A percentile compares a stretch with the other conserved stretches of the same genome.
phyloP scores from a whole-genome alignment of 2,113 vertebrate genomes.

The Rhinolophus ferrumequinum region DNA sequence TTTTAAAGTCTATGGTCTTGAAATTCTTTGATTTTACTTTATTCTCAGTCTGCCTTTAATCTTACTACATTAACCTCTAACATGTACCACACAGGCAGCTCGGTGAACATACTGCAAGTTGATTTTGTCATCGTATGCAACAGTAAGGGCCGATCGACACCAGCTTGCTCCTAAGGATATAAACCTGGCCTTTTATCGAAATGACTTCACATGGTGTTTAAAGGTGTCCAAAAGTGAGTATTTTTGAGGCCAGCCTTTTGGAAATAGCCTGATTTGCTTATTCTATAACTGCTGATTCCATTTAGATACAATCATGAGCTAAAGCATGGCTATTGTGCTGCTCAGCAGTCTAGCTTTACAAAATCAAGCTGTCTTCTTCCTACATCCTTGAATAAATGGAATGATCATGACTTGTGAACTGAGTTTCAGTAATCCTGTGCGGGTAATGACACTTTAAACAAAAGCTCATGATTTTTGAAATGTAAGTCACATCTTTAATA shows the following conservation, averaged over 20 bases:
- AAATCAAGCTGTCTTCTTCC: constrained; percentile 26
- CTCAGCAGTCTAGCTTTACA: constrained; percentile 55
- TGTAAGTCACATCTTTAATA: background rate
- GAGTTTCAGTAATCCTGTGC: background rate
- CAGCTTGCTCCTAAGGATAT: background rate
- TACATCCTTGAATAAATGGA: constrained; percentile 6
- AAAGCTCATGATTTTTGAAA: constrained; percentile 26
- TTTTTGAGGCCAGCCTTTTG: background rate
- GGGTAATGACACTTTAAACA: constrained; percentile 31
- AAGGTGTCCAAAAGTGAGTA: background rate
- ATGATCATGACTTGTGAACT: background rate
- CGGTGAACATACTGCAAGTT: background rate
- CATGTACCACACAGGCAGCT: background rate
- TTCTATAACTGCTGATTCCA: background rate
- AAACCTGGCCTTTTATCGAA: background rate
- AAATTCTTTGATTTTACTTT: constrained; percentile 1
- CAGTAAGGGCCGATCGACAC: background rate
- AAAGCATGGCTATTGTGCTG: constrained; percentile 30
- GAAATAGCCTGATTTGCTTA: background rate
- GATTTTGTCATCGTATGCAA: background rate
- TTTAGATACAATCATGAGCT: constrained; percentile 59
- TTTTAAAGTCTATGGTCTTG: background rate
- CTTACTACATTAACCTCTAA: background rate
- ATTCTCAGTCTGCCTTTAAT: background rate
- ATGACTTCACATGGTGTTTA: background rate